Conservation (phyloP, 2,113 vertebrate genomes). For the Podarcis raffonei region DNA sequence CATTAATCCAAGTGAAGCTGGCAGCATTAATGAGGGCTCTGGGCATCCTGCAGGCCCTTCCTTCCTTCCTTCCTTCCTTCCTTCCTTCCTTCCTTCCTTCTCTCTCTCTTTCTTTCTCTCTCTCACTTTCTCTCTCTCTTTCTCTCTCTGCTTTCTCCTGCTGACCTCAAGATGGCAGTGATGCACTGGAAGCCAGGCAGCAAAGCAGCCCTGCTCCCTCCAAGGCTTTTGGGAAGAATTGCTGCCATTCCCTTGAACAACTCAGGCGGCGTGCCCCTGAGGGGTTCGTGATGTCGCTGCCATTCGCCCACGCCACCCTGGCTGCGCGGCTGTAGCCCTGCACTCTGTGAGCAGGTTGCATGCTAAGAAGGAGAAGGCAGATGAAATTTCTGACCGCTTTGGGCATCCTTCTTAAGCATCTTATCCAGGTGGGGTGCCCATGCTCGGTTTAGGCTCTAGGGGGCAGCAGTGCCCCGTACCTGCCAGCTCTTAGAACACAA, state of each 20-base stretch:
- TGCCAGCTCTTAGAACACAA: accelerated
- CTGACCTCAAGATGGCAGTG: conserved; percentile 64
- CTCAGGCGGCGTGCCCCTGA: background rate
- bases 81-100: no score
- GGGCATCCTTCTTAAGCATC: no score
- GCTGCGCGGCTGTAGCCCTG: background rate
- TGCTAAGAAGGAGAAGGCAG: accelerated
- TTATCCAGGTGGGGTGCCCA: no score
- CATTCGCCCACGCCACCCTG: background rate
- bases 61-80: no score
- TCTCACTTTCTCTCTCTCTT: background rate
- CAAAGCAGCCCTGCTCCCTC: background rate
- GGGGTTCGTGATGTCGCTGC: background rate
- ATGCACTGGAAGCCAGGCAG: background rate
- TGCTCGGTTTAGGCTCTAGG: conserved; percentile 36
- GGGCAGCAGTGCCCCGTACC: conserved; percentile 37
- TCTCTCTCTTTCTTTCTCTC: no score
- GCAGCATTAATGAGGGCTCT: no score
- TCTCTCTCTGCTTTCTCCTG: accelerated
- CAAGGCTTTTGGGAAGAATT: background rate
- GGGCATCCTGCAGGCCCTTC: no score
- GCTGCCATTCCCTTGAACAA: background rate
- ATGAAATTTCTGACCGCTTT: background rate
- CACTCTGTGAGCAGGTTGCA: background rate
- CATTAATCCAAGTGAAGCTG: no score